phyloP scores from a whole-genome alignment of 2,113 vertebrate genomes.

The Chaetorhynchus papuensis region DNA sequence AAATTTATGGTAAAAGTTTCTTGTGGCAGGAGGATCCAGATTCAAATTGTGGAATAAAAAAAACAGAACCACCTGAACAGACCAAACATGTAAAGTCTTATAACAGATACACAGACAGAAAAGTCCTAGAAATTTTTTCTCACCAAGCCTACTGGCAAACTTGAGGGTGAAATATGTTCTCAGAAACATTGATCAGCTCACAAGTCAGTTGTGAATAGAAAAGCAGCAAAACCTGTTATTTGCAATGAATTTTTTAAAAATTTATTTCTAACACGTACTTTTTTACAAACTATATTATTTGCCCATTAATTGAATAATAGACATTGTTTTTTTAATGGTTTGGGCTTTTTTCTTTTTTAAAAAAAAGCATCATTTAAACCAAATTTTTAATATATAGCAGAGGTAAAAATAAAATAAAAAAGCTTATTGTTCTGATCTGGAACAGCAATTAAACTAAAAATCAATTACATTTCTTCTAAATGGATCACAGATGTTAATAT shows the following conservation, averaged over 20 bases:
- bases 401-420: no score
- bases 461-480: background rate
- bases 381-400: background rate
- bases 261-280: background rate
- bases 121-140: background rate
- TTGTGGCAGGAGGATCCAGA: background rate
- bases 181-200: background rate
- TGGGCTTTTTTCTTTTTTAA: background rate
- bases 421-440: background rate
- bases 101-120: background rate
- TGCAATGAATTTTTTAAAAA: background rate
- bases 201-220: background rate
- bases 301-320: background rate
- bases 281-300: background rate
- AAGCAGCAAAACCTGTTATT: background rate
- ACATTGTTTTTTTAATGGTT: background rate
- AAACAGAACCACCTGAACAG: background rate
- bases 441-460: background rate
- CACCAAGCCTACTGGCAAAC: background rate
- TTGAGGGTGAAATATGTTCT: background rate
- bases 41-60: background rate
- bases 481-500: conserved; percentile 22
- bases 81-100: background rate
- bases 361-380: background rate
- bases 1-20: background rate